phyloP scores from a whole-genome alignment of 1,140 invertebrate species.

The Neotoxoptera formosana region DNA sequence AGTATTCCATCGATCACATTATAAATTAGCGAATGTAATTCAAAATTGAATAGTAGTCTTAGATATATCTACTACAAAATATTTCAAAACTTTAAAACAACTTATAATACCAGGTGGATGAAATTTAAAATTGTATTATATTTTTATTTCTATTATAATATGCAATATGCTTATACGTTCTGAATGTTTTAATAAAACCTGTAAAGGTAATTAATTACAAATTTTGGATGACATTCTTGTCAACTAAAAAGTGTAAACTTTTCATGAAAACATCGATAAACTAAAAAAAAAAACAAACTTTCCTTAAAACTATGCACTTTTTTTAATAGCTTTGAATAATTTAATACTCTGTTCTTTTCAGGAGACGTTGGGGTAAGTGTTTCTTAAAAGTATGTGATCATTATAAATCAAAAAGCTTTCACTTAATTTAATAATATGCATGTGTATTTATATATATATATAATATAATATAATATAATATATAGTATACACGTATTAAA shows the following conservation, averaged over 20 bases:
- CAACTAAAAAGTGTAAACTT: not conserved
- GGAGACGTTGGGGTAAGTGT: not conserved
- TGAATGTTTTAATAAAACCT: not conserved
- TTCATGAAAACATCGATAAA: not conserved
- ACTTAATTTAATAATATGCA: not conserved
- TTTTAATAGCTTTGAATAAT: not conserved
- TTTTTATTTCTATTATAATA: not conserved
- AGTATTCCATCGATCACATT: not conserved
- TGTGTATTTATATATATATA: too few relatives aligned
- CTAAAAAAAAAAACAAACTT: not conserved
- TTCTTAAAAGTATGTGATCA: not conserved
- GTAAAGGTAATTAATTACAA: not conserved
- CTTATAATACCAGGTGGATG: not conserved
- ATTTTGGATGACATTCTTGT: not conserved
- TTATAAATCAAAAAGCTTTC: not conserved
- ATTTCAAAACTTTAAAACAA: not conserved
- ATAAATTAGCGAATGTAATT: too few relatives aligned
- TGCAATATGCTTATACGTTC: not conserved
- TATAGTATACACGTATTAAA: too few relatives aligned
- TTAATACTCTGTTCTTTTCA: not conserved
- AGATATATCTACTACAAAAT: not conserved
- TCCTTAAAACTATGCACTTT: not conserved
- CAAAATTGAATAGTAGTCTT: not conserved
- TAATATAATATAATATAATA: too few relatives aligned
- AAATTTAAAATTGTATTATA: not conserved